Evolutionary conservation across 53 echinoderm and acorn worm species (phyloP).

Genomic region (Henricia sp.): DNA sequence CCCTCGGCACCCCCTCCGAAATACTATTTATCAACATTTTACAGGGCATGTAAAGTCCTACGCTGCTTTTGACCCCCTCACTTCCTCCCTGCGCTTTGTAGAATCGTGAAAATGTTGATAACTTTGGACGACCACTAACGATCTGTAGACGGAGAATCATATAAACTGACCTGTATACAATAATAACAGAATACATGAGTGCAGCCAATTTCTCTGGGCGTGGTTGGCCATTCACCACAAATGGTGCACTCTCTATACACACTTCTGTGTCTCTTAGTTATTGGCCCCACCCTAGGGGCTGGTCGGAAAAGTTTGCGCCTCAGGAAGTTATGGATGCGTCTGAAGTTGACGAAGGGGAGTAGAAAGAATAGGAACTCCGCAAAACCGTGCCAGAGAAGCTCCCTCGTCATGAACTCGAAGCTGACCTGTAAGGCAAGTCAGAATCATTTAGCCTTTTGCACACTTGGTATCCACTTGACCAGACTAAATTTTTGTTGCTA

Average conservation of each 20-base stretch:
- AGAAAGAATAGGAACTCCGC: slow-evolving; percentile 99
- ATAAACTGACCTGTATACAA: slow-evolving; percentile 85
- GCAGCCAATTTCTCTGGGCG: slow-evolving; percentile 88
- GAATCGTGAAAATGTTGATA: no score
- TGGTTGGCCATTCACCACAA: slow-evolving; percentile 96
- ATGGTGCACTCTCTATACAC: slow-evolving; percentile 87
- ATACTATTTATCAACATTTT: no score
- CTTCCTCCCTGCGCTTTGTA: no score
- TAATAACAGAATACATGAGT: slow-evolving; percentile 93
- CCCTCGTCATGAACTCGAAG: slow-evolving; percentile 98
- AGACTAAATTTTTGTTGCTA: no score
- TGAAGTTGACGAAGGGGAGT: slow-evolving; percentile 93
- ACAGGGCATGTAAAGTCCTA: no score
- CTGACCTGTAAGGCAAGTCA: slow-evolving; percentile 77
- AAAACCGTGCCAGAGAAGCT: slow-evolving; percentile 98
- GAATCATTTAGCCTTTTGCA: no score
- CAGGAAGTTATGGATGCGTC: slow-evolving; percentile 83
- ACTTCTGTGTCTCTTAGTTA: slow-evolving; percentile 44
- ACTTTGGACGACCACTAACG: no score
- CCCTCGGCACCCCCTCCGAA: no score
- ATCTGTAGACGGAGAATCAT: no score
- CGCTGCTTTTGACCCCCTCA: no score
- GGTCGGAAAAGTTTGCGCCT: slow-evolving; percentile 58
- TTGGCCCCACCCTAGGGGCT: background rate
- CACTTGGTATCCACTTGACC: no score